A percentile compares a stretch with the other conserved stretches of the same genome.
Conservation (phyloP, 2,888 invertebrate species). For the Platycnemis pennipes region DNA sequence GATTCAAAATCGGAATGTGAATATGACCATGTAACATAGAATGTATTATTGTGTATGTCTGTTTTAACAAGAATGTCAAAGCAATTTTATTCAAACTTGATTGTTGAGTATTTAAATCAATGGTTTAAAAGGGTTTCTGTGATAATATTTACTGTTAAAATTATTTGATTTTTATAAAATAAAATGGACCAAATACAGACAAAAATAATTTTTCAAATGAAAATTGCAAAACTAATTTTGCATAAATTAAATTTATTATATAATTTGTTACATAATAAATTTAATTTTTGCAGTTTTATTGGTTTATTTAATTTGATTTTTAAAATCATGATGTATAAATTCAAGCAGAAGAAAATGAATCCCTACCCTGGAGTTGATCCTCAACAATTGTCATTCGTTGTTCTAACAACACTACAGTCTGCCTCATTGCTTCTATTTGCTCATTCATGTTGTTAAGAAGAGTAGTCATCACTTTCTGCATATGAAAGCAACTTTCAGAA, state of each 20-base stretch:
- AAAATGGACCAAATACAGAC: neutral
- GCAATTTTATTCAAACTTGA: constrained; percentile 73
- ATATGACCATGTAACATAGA: neutral
- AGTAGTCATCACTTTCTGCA: constrained; percentile 36
- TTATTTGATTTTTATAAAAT: constrained; percentile 1
- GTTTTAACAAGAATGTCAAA: neutral
- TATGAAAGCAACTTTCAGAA: constrained; percentile 36
- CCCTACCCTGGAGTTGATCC: constrained; percentile 77
- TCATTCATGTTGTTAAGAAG: constrained; percentile 78
- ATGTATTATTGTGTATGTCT: neutral
- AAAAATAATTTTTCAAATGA: neutral
- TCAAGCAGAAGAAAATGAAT: neutral
- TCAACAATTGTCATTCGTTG: constrained; percentile 81
- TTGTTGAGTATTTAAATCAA: constrained; percentile 19
- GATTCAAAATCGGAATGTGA: neutral
- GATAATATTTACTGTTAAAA: constrained; percentile 30
- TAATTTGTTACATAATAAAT: no score
- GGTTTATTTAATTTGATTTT: no score
- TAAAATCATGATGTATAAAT: no score
- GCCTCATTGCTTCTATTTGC: constrained; percentile 82
- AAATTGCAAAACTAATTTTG: no score
- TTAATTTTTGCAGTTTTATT: no score
- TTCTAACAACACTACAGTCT: constrained; percentile 82
- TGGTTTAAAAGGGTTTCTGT: constrained; percentile 28
- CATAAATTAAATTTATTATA: no score